phyloP scores from a whole-genome alignment of 2,888 invertebrate genomes.

The Steinernema carpocapsae region DNA sequence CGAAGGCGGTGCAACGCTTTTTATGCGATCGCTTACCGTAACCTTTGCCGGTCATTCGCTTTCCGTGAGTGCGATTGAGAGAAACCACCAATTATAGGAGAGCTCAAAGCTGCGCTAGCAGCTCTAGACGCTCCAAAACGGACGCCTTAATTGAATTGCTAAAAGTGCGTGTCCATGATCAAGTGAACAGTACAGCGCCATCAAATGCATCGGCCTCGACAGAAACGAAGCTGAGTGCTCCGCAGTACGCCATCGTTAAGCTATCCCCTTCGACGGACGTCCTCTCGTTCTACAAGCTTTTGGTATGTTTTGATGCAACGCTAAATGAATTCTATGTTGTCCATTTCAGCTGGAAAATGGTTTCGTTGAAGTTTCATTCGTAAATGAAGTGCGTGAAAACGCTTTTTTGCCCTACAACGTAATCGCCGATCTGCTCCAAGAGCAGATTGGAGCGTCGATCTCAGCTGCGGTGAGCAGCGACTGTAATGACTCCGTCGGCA shows the following conservation, averaged over 20 bases:
- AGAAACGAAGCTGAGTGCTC: constrained; percentile 25
- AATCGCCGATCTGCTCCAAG: constrained; percentile 22
- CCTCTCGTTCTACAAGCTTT: constrained; percentile 40
- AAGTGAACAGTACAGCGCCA: constrained; percentile 10
- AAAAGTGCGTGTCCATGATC: constrained; percentile 33
- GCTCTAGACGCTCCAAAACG: constrained; percentile 30
- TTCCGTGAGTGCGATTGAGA: too few relatives aligned
- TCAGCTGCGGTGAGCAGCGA: constrained; percentile 26
- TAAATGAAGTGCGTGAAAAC: constrained; percentile 48
- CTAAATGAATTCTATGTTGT: neutral
- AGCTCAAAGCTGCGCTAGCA: constrained; percentile 11
- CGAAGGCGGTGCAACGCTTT: neutral
- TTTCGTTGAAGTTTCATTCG: constrained; percentile 51
- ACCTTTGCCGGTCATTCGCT: neutral
- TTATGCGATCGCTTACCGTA: constrained; percentile 13
- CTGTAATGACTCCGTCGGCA: neutral
- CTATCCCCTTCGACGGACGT: constrained; percentile 43
- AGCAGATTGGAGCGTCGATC: constrained; percentile 14
- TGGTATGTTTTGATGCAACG: constrained; percentile 35
- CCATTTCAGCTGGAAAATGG: constrained; percentile 44
- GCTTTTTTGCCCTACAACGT: constrained; percentile 42
- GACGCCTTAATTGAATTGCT: constrained; percentile 29
- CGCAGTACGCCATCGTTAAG: constrained; percentile 45
- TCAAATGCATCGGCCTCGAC: constrained; percentile 17
- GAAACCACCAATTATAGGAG: neutral